These are phyloP conservation scores for Sinohyriopsis cumingii DNA, from an alignment of 2,888 invertebrate genomes.

Conservation along the genomic window DNA sequence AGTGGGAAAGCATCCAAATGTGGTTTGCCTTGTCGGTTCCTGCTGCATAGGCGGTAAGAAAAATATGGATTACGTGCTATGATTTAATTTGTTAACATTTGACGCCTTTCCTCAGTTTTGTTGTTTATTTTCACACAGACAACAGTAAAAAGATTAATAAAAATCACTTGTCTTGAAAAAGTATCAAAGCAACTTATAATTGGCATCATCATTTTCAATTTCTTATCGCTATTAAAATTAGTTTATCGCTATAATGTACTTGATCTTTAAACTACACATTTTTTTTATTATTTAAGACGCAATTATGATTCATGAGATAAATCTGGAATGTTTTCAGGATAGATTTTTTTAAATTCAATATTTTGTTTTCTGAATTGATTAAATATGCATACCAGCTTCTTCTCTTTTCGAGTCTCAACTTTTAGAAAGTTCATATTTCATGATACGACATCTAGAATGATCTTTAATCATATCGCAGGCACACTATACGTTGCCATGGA, in stretches of 20 bases:
- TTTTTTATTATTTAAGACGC: too few species aligned
- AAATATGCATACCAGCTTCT: too few species aligned
- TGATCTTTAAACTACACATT: too few species aligned
- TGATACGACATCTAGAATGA: not conserved
- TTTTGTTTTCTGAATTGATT: too few species aligned
- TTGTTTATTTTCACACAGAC: not conserved
- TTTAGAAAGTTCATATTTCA: not conserved
- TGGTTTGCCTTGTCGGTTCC: constrained; percentile 63
- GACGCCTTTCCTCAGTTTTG: not conserved
- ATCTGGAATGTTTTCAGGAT: too few species aligned
- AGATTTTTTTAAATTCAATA: too few species aligned
- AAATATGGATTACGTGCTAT: not conserved
- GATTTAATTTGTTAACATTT: not conserved
- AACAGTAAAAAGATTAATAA: not conserved
- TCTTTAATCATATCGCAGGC: constrained; percentile 30
- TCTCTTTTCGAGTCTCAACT: too few species aligned
- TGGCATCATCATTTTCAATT: too few species aligned
- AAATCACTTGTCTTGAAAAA: not conserved
- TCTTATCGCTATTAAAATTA: too few species aligned
- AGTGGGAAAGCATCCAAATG: constrained; percentile 62
- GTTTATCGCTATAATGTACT: too few species aligned
- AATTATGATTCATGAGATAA: too few species aligned
- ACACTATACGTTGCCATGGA: constrained; percentile 65
- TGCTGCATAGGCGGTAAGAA: constrained; percentile 60
- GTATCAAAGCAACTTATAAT: too few species aligned